Evolutionary conservation across 1,140 invertebrate genomes (phyloP), one percentile per base, ranked within the genome.

Genomic region (Leptinotarsa texana): DNA sequence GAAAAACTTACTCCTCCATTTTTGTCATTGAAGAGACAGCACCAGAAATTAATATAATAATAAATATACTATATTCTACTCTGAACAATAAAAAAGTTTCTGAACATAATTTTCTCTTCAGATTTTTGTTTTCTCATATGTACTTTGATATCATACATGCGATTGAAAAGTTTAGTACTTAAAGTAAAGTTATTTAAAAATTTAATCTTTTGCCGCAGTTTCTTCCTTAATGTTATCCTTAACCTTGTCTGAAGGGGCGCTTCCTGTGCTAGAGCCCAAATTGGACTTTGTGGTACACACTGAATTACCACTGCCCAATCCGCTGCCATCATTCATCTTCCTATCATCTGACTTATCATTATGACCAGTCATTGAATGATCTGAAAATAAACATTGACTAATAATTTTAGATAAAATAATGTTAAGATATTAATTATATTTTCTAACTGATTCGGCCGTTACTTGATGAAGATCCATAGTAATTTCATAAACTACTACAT

Each of bases 331-430:
- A 33, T 65, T 75, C 17, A 82, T 70, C 75, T 83, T 83, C 22
- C 75, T 42, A 42, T 84, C 83, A 18, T 84, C 83, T 4, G 73
- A 27, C 79, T 84, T 83, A 61, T 84, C 82, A 22, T 67, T 80
- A 75, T 83, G 83, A 61, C 75, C 79, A 61, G 79, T 71, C 70
- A 78, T 71, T 18, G 47, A 24, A 13, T 63, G n/a, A 24, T 27
- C 61, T 67, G 74, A 8, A 62, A 65, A 74, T 8, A 42, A 42
- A 42, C 1, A 42, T 42, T 11, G 0, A 11, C 3, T 8, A 42
- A 3, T 42, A 42, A 42, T 42, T 11, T 42, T 11, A 42, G 1
- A 42, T 42, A 42, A 42, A 42, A 42, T 42, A 0, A 2, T 42
- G 33, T 11, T 11, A 42, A 11, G 33, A 42, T 42, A 11, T 42